phyloP scores from a whole-genome alignment of 2,113 vertebrate species.

The Sula dactylatra region DNA sequence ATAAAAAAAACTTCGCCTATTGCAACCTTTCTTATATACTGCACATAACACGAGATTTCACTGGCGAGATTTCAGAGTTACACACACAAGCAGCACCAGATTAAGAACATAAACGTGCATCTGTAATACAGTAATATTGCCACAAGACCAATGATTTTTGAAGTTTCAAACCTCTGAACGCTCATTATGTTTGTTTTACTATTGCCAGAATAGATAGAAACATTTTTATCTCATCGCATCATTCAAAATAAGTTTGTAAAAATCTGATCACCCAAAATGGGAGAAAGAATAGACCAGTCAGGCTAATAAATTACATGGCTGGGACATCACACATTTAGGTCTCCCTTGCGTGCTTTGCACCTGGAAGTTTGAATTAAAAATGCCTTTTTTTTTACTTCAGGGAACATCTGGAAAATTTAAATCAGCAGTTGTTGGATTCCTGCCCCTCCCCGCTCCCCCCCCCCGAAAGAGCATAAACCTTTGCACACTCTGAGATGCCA shows the following conservation, averaged over 20 bases:
- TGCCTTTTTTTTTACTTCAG: not conserved
- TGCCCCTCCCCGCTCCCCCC: too few relatives aligned
- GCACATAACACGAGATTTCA: not conserved
- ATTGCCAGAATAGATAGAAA: conserved; percentile 5
- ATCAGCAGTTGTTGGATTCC: not conserved
- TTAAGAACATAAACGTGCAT: not conserved
- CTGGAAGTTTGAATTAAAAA: not conserved
- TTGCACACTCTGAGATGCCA: not conserved
- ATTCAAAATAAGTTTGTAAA: not conserved
- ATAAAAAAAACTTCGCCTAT: not conserved
- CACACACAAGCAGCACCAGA: not conserved
- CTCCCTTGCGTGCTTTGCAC: not conserved
- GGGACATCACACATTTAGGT: not conserved
- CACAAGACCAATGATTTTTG: conserved; percentile 12
- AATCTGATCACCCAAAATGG: not conserved
- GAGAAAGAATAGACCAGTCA: not conserved
- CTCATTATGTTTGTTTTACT: conserved; percentile 13
- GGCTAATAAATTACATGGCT: not conserved
- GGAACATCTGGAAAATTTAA: not conserved
- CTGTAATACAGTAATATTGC: not conserved
- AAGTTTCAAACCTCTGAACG: conserved; percentile 1
- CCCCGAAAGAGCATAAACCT: not conserved
- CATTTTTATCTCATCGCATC: conserved; percentile 30
- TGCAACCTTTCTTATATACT: not conserved
- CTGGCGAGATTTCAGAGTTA: not conserved